These are phyloP conservation scores for Nemurella pictetii DNA, from an alignment of 2,888 invertebrate genomes.

Conservation along the genomic window DNA sequence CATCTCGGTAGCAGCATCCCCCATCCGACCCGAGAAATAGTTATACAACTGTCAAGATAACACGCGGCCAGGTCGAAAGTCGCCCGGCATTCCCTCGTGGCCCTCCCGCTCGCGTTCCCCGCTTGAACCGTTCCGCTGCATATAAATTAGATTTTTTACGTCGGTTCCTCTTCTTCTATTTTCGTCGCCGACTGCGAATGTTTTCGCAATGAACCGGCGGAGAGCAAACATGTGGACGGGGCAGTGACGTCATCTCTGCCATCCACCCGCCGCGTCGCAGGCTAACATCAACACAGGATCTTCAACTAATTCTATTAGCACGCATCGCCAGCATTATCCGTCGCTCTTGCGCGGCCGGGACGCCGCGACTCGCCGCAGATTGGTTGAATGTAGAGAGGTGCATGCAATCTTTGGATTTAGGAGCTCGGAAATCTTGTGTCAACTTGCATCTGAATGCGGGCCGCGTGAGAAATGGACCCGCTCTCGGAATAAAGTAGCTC, in stretches of 20 bases:
- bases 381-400: neutral
- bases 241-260: neutral
- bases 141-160: neutral
- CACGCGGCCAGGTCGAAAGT: neutral
- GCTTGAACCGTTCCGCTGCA: no score
- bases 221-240: conserved; percentile 2
- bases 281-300: conserved; percentile 7
- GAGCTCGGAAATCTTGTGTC: neutral
- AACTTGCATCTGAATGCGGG: conserved; percentile 40
- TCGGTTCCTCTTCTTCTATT: neutral
- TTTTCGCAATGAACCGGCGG: neutral
- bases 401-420: neutral
- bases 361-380: neutral
- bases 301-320: conserved; percentile 6
- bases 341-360: neutral
- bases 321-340: neutral
- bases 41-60: neutral
- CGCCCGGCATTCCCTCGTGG: neutral
- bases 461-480: conserved; percentile 41
- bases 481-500: conserved; percentile 40
- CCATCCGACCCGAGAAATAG: no score
- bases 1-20: neutral
- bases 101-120: neutral
- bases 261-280: no score
- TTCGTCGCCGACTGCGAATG: neutral